phyloP scores from a whole-genome alignment of 2,113 vertebrate species.

The Pandion haliaetus region DNA sequence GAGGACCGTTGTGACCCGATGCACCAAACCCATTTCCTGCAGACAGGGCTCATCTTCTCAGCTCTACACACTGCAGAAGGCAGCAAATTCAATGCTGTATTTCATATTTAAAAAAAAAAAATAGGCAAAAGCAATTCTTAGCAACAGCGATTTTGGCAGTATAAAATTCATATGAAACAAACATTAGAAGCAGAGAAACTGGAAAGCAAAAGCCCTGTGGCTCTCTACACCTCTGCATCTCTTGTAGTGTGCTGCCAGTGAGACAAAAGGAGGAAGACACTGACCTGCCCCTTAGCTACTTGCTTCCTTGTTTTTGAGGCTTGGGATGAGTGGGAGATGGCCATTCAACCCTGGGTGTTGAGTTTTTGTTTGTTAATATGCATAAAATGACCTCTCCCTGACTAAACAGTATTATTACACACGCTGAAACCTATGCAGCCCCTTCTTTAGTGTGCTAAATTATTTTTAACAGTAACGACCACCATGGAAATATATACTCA shows the following conservation, averaged over 20 bases:
- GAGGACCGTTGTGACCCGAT: background rate
- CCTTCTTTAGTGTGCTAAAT: background rate
- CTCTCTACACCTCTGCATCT: background rate
- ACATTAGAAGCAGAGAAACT: background rate
- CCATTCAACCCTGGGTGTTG: background rate
- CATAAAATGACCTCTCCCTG: background rate
- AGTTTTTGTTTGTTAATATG: background rate
- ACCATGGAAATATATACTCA: background rate
- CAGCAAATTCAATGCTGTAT: background rate
- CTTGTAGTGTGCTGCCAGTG: background rate
- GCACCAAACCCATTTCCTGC: background rate
- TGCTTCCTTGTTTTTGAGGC: background rate
- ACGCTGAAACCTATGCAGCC: background rate
- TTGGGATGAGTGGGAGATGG: background rate
- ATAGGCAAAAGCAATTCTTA: background rate
- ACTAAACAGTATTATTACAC: background rate
- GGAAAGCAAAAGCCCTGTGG: background rate
- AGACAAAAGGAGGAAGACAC: constrained; percentile 7
- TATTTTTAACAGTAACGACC: background rate
- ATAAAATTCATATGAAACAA: background rate
- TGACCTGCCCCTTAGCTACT: background rate
- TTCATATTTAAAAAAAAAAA: background rate
- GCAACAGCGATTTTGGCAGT: background rate
- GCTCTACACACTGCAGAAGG: background rate
- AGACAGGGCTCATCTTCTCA: background rate